Evolutionary conservation across 2,113 vertebrate genomes (phyloP).

Genomic region (Otocyon megalotis): DNA sequence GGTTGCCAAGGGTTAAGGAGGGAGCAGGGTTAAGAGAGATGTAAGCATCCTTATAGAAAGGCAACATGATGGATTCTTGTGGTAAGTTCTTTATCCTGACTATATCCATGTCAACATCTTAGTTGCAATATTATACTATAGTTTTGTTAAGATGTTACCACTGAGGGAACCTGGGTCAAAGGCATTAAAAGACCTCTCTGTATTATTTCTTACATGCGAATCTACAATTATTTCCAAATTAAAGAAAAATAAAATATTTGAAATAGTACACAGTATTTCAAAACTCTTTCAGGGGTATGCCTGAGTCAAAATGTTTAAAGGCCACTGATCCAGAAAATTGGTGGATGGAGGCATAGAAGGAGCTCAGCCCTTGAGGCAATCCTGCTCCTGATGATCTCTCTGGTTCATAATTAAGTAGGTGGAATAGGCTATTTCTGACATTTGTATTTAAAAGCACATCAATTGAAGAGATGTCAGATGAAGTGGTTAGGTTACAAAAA

Average conservation of each 20-base stretch:
- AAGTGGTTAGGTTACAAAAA: neutral
- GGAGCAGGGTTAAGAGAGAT: neutral
- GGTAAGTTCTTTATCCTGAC: neutral
- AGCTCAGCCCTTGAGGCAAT: neutral
- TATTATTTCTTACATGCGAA: neutral
- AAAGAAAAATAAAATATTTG: neutral
- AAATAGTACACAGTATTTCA: neutral
- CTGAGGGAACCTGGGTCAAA: neutral
- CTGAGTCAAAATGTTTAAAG: constrained; percentile 28
- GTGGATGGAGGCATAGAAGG: neutral
- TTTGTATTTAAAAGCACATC: constrained; percentile 26
- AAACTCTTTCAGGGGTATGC: neutral
- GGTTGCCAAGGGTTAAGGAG: neutral
- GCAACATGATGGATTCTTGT: neutral
- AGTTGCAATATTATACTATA: neutral
- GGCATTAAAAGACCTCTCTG: neutral
- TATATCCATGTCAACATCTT: neutral
- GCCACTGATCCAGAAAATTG: neutral
- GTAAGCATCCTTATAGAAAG: neutral
- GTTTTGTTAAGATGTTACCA: neutral
- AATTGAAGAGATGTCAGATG: neutral
- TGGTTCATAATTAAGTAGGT: neutral
- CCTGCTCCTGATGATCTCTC: neutral
- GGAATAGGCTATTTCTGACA: neutral
- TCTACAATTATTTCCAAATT: neutral